Evolutionary conservation across 1,140 invertebrate species (phyloP).

Genomic region (Vollenhovia emeryi): DNA sequence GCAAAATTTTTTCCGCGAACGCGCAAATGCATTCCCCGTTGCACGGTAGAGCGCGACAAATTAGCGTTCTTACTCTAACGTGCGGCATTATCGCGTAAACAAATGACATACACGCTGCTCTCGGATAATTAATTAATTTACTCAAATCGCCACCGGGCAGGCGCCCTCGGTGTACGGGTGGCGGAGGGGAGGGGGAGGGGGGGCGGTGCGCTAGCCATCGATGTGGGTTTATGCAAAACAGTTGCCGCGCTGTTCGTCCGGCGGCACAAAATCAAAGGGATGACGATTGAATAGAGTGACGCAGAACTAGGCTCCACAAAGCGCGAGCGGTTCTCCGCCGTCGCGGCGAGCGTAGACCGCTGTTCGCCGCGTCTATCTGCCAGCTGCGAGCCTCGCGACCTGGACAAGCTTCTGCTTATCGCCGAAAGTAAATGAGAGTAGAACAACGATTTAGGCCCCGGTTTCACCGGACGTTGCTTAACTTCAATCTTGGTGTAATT

Average conservation of each 20-base stretch:
- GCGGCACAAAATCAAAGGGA: neutral
- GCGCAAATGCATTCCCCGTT: neutral
- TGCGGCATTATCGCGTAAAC: slow-evolving; percentile 43
- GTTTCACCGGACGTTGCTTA: too few relatives aligned
- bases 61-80: slow-evolving; percentile 24
- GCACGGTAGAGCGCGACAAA: slow-evolving; percentile 17
- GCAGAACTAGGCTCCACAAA: slow-evolving; percentile 24
- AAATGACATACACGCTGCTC: slow-evolving; percentile 54
- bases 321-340: neutral
- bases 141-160: slow-evolving; percentile 27
- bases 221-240: slow-evolving; percentile 10
- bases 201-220: neutral
- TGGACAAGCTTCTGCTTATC: too few relatives aligned
- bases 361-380: too few relatives aligned
- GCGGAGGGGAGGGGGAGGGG: too few relatives aligned
- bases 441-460: too few relatives aligned
- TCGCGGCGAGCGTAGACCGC: neutral
- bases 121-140: slow-evolving; percentile 66
- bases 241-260: neutral
- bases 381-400: too few relatives aligned
- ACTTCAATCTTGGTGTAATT: too few relatives aligned
- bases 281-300: slow-evolving; percentile 13
- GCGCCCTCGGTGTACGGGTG: too few relatives aligned
- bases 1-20: neutral
- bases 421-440: too few relatives aligned